These are phyloP conservation scores for Tipula unca DNA, from an alignment of 2,888 invertebrate species.

Conservation along the genomic window DNA sequence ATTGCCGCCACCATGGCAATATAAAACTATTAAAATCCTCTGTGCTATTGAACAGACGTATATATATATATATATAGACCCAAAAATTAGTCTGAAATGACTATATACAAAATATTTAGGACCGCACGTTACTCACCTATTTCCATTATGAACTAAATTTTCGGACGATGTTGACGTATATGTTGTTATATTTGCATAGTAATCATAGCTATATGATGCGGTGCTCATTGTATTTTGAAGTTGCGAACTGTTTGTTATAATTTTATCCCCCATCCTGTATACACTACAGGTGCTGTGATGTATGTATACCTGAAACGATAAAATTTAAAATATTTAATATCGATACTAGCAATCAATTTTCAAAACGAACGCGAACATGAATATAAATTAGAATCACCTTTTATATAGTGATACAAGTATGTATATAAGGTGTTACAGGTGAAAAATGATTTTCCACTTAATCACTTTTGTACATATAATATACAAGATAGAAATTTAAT, in stretches of 20 bases:
- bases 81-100: neutral
- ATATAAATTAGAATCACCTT: neutral
- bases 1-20: slow-evolving; percentile 79
- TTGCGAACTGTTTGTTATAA: neutral
- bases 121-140: neutral
- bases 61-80: neutral
- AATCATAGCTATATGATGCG: neutral
- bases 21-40: slow-evolving; percentile 9
- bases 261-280: neutral
- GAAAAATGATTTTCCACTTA: neutral
- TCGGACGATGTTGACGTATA: neutral
- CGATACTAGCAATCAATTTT: neutral
- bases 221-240: neutral
- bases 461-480: neutral
- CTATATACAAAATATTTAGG: neutral
- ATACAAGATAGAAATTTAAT: neutral
- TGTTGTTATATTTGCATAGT: neutral
- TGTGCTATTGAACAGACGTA: neutral
- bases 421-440: neutral
- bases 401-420: too few relatives aligned
- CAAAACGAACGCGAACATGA: neutral
- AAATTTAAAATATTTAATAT: neutral
- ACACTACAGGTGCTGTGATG: too few relatives aligned
- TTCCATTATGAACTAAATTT: neutral
- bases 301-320: neutral